phyloP scores from a whole-genome alignment of 2,888 invertebrate genomes.

The Hyppa rectilinea region DNA sequence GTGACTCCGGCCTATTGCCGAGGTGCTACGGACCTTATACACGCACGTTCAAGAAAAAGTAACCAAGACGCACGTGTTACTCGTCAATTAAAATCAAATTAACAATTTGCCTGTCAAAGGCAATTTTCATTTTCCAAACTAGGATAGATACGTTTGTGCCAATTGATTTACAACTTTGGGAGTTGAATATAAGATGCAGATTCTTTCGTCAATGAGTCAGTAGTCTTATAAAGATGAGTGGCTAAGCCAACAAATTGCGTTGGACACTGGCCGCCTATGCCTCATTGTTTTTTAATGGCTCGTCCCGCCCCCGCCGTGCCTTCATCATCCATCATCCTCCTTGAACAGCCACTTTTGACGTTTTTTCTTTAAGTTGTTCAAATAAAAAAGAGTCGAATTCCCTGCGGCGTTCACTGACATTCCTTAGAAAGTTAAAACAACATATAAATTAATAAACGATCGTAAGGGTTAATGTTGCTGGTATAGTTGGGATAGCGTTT shows the following conservation, averaged over 20 bases:
- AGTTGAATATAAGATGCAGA: conserved; percentile 30
- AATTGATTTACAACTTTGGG: conserved; percentile 45
- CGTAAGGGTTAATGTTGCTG: conserved; percentile 72
- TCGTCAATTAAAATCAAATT: conserved; percentile 85
- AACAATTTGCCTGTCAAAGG: conserved; percentile 79
- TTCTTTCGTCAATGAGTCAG: conserved; percentile 25
- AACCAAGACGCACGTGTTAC: conserved; percentile 71
- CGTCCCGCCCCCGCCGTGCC: conserved; percentile 83
- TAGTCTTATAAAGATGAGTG: conserved; percentile 82
- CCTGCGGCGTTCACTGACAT: conserved; percentile 85
- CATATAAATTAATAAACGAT: conserved; percentile 85
- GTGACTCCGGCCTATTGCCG: conserved; percentile 47
- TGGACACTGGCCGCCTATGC: conserved; percentile 83
- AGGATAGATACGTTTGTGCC: conserved; percentile 49
- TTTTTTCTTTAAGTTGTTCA: conserved; percentile 76
- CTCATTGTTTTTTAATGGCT: conserved; percentile 90
- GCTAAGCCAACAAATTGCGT: conserved; percentile 83
- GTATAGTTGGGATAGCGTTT: conserved; percentile 35
- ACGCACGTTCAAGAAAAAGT: conserved; percentile 57
- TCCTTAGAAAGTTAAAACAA: conserved; percentile 84
- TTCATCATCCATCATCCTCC: conserved; percentile 84
- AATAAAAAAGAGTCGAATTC: conserved; percentile 80
- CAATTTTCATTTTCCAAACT: conserved; percentile 74
- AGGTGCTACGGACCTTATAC: conserved; percentile 21
- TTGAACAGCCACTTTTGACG: conserved; percentile 70